Evolutionary conservation across 2,797 vertebrate species (phyloP), one percentile per base, ranked within the genome.

Genomic region (Mionectes olivaceus): DNA sequence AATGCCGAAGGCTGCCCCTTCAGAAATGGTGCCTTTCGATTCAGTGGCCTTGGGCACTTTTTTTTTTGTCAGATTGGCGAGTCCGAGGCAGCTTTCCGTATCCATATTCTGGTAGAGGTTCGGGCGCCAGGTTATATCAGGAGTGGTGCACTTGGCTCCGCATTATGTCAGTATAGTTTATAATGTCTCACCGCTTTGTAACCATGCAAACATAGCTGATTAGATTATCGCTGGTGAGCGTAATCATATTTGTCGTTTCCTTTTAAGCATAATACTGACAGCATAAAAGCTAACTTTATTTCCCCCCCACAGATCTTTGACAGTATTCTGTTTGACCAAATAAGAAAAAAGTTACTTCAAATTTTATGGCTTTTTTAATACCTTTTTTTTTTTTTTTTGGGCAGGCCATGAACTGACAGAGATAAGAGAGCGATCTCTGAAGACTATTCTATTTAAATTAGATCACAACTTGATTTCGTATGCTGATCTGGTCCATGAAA

Each of bases 341-440:
- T 25, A 50, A 56, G 8, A 52, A 41, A 9, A 41, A 32, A 33
- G 4, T 52, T 39, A 3, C 5, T 19, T 43, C 39, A 32, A 13
- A 4, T 43, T 67, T 63, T 32, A 47, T 43, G 8, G 4, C 5
- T 4, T 17, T 46, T 50, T 76, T 55, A 75, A 69, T 69, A 6
- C 3, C 3, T 5, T 73, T 83, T 73, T 70, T 15, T 16, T 46
- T 75, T 53, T 49, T 18, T 52, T 43, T 69, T 46, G 60, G 52
- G 37, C 87, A 99, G 99, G 99, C 50, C 99, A 99, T 24, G 98
- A 97, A 23, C 97, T 99, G 96, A 94, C 98, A 59, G 99, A 99
- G 97, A 99, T 99, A 95, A 83, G 99, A 97, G 99, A 99, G 16
- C 98, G 99, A 67, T 98, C 99, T 8, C 94, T 99, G 84, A 98